These are phyloP conservation scores for Mactra quadrangularis DNA, from an alignment of 1,140 invertebrate species.

Conservation along the genomic window DNA sequence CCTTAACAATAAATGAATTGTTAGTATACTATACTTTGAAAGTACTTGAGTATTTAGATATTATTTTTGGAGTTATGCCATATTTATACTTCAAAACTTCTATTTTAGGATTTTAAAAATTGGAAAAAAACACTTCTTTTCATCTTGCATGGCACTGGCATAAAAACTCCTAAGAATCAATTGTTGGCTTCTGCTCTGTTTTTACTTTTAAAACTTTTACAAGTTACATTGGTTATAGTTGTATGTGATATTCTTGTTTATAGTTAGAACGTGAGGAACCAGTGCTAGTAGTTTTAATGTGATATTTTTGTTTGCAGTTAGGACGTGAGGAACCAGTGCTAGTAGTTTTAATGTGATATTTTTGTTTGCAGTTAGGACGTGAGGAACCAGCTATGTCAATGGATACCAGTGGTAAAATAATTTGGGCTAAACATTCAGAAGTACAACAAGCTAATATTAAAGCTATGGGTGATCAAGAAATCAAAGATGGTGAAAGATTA, in stretches of 20 bases:
- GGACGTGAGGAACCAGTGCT: slow-evolving; percentile 85
- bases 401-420: slow-evolving; percentile 99
- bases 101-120: no score
- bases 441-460: slow-evolving; percentile 99
- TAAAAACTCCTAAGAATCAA: no score
- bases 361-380: slow-evolving; percentile 89
- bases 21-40: no score
- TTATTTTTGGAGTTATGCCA: no score
- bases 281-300: background rate
- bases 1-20: no score
- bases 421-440: slow-evolving; percentile 99
- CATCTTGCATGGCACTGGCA: no score
- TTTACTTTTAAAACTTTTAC: no score
- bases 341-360: background rate
- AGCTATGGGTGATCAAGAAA: slow-evolving; percentile 82
- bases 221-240: no score
- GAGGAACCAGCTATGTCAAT: slow-evolving; percentile 99
- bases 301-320: background rate
- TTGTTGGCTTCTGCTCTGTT: no score
- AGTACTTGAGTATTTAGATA: no score
- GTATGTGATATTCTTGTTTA: background rate
- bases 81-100: no score
- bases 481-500: slow-evolving; percentile 95
- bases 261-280: background rate
- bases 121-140: no score